Base-by-base conservation (phyloP, 2,113 vertebrate species). In the Acrocephalus kingi region DNA sequence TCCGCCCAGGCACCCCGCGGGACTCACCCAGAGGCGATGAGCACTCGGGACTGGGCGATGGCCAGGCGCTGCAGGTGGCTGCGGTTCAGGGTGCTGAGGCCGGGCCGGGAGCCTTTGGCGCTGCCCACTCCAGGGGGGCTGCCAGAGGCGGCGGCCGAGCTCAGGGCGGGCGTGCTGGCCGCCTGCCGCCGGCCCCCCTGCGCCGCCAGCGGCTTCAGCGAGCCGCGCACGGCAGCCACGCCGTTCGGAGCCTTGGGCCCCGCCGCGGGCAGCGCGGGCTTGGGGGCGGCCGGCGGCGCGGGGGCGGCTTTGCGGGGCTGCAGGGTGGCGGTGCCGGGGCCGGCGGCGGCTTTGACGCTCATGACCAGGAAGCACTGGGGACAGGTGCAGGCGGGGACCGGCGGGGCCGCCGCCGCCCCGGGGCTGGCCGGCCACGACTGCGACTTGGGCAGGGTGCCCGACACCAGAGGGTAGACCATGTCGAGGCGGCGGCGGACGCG, bases 1-100 rank as follows among this genome's bases (percentile, higher is more conserved):
- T 35, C 11, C 3, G 1, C 4, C 1, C 49, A 7, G 2, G 23
- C 13, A 7, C 31, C 13, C 27, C 4, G 72, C 5, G 2, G 75
- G 63, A 98, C 99, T 98, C 97, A 99, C 99, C 99, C 99, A 4
- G 99, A 99, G 69, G 99, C 99, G 10, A 99, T 99, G 89, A 99
- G 98, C 13, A 99, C 98, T 31, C 98, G 98, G 94, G 99, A 99
- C 98, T 99, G 99, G 33, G 99, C 99, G 58, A 99, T 98, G 52
- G 99, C 99, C 37, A 99, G 98, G 90, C 98, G 98, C 94, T 99
- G 99, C 41, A 99, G 96, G 61, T 98, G 98, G 79, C 98, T 98
- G 55, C 98, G 97, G 94, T 98, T 99, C 85, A 99, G 97, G 58
- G 98, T 99, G 23, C 98, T 79, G 27, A 99, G 97, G 90, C 98